phyloP scores from a whole-genome alignment of 2,113 vertebrate species.

The Cyprinodon variegatus region DNA sequence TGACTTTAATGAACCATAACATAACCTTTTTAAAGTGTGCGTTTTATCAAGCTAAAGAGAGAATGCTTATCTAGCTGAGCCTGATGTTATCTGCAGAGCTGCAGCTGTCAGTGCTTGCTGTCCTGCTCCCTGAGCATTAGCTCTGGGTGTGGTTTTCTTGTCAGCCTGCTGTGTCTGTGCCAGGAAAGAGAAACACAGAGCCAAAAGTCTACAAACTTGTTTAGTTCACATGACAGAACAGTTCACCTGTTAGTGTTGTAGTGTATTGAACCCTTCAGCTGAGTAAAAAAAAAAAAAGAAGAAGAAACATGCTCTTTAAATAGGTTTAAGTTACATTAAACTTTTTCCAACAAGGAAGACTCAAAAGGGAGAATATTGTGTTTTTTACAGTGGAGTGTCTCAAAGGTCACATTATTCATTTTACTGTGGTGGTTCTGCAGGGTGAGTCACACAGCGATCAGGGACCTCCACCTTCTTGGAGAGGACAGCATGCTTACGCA shows the following conservation, averaged over 20 bases:
- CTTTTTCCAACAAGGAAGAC: neutral
- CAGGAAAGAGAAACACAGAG: constrained; percentile 27
- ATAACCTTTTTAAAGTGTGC: neutral
- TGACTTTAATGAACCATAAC: constrained; percentile 16
- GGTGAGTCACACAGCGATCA: constrained; percentile 52
- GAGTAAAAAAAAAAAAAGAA: constrained; percentile 11
- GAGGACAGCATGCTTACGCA: constrained; percentile 34
- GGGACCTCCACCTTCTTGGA: constrained; percentile 40
- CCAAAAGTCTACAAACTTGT: constrained; percentile 45
- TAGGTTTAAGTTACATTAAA: constrained; percentile 18
- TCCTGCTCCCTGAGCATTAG: constrained; percentile 46
- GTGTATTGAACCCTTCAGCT: constrained; percentile 26
- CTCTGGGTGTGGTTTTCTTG: constrained; percentile 66
- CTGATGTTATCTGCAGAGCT: constrained; percentile 63
- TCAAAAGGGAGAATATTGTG: neutral
- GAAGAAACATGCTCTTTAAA: constrained; percentile 1
- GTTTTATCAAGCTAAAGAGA: constrained; percentile 15
- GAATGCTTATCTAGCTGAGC: constrained; percentile 21
- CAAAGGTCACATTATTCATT: constrained; percentile 62
- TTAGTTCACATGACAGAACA: constrained; percentile 37
- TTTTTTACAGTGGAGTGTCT: constrained; percentile 37
- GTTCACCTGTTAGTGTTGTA: constrained; percentile 19
- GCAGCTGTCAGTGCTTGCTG: constrained; percentile 46
- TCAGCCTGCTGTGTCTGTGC: constrained; percentile 37
- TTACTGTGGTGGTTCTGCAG: constrained; percentile 42